Conservation (phyloP, 2,113 vertebrate genomes). For the Periophthalmus modestus region DNA sequence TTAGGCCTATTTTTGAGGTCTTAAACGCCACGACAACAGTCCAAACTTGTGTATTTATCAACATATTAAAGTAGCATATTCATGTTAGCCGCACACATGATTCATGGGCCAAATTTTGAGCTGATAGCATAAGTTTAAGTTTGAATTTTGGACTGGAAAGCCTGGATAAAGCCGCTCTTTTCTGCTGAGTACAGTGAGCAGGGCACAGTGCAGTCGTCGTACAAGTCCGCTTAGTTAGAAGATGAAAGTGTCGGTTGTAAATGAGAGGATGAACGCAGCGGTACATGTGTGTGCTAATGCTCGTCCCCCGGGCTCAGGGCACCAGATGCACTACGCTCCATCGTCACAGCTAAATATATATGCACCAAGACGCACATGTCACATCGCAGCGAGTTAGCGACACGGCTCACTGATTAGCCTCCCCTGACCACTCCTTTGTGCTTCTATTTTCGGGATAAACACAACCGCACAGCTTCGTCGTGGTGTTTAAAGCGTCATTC, state of each 20-base stretch:
- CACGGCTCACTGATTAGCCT: constrained; percentile 63
- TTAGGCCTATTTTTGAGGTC: too few relatives aligned
- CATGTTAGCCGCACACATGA: too few relatives aligned
- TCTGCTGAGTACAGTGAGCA: too few relatives aligned
- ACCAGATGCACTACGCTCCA: constrained; percentile 74
- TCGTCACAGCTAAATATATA: constrained; percentile 77
- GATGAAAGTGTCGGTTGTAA: constrained; percentile 16
- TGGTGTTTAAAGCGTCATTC: constrained; percentile 14
- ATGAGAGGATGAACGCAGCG: constrained; percentile 15
- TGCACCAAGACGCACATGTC: constrained; percentile 25
- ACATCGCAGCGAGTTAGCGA: constrained; percentile 70
- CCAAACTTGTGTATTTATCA: too few relatives aligned
- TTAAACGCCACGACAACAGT: too few relatives aligned
- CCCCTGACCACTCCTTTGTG: constrained; percentile 29
- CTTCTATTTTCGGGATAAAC: not conserved
- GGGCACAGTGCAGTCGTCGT: not conserved
- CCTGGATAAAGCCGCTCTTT: too few relatives aligned
- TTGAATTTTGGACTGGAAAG: too few relatives aligned
- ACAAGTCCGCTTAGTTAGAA: not conserved
- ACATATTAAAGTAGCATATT: too few relatives aligned
- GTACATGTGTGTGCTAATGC: constrained; percentile 36
- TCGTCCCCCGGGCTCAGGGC: constrained; percentile 75
- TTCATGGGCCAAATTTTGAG: too few relatives aligned
- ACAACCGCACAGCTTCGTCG: too few relatives aligned
- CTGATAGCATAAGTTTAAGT: too few relatives aligned